Evolutionary conservation across 2,113 vertebrate genomes (phyloP), one percentile per base, ranked within the genome.

Genomic region (Sigmodon hispidus): DNA sequence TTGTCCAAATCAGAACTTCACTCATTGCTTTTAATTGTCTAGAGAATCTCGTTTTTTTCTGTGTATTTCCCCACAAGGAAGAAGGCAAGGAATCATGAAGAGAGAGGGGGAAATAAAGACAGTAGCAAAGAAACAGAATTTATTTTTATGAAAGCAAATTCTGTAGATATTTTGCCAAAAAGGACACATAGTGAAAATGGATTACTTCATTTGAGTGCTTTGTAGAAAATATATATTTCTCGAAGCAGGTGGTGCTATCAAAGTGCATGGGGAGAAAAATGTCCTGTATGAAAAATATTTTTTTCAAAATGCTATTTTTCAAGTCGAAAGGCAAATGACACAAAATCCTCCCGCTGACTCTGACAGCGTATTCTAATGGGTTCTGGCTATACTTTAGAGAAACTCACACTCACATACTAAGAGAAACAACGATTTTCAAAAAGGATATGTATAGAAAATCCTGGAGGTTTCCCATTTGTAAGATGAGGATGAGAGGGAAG

Each of bases 101-200:
- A 96, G 94, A 91, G 59, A 77, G 95, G 83, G 52, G 43, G 73
- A 94, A 91, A 40, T 88, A 88, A 91, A 97, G 96, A 96, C 95
- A 97, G 96, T 96, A 98, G 63, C 90, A 97, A 98, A 98, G 97
- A 94, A 98, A 98, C 40, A 94, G 95, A 98, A 98, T 98, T 98
- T 98, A 97, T 99, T 98, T 98, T 98, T 98, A 98, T 98, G 98
- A 98, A 98, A 98, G 97, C 97, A 98, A 98, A 98, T 98, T 98
- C 97, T 98, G 97, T 96, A 98, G 98, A 98, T 98, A 98, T 98
- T 98, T 98, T 98, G 97, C 98, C 98, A 98, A 98, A 98, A 98
- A 98, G 89, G 98, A 98, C 98, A 98, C 96, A 98, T 98, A 98
- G 98, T 98, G 98, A 98, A 98, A 99, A 99, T 98, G 98, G 98